Evolutionary conservation across 2,888 invertebrate genomes (phyloP), one percentile per base, ranked within the genome.

Genomic region (Pelosia muscerda): DNA sequence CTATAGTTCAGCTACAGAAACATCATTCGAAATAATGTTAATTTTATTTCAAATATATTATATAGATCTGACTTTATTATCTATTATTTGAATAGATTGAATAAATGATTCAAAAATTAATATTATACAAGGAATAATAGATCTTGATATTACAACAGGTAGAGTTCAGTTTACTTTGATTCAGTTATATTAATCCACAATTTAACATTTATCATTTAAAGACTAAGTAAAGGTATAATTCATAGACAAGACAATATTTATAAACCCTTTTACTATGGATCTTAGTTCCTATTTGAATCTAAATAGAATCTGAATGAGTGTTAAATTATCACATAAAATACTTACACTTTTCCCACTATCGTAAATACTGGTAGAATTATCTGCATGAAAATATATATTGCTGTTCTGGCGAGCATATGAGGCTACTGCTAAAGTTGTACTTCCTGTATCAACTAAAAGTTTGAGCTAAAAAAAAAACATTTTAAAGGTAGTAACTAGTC

Each of bases 371-470:
- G 81, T 90, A 19, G 95, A 95, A 75, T 91, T 90, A 42, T 87
- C 83, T 28, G 84, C 77, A 74, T 88, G 84, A 72, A 94, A 95
- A 78, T 92, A 95, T 66, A 79, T 84, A 65, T 90, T 88, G 71
- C 95, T 92, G 63, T 94, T 91, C 69, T 89, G 86, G 68, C 94
- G 86, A n/a, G 94, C 85, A 68, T 93, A 90, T 6, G 95, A 94
- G 59, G 96, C 96, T 62, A 96, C 89, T 0, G 96, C 96, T 83
- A 96, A 92, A 74, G 96, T 96, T 78, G 96, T 95, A 81, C 96
- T 96, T 0, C 96, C 96, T n/a, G 96, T 96, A 75, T 96, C 96
- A 25, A 96, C 90, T 70, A 96, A 79, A 0, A 96, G 91, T 88
- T 95, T 95, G 4, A 96, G 84, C 96, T 96, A 90, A 53, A 95